Base-by-base conservation (phyloP, 2,888 invertebrate genomes). In the Ophion slaviceki region DNA sequence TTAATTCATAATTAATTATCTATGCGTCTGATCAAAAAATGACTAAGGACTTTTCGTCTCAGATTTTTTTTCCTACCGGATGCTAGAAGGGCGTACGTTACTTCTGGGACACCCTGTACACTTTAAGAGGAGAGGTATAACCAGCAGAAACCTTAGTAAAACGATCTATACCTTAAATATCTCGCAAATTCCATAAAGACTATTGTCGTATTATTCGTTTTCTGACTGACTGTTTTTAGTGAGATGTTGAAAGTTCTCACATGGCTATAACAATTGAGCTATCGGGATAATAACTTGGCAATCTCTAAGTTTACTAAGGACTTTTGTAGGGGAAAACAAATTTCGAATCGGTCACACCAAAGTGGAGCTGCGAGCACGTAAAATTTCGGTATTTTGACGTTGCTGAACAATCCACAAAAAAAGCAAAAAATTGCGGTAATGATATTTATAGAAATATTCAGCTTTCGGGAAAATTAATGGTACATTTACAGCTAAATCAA, bases 101-200 rank as follows among this genome's bases (percentile, higher is more conserved):
- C n/a, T n/a, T n/a, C n/a, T n/a, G n/a, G n/a, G n/a, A n/a, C n/a
- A n/a, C n/a, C n/a, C n/a, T n/a, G n/a, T n/a, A n/a, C n/a, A n/a
- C 53, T 76, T 76, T 76, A 36, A 28, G 36, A 66, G 66, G 66
- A 66, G 66, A 28, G 66, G 66, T 32, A 66, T 66, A 66, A 36
- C 66, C 66, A 66, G 64, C 64, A 64, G 64, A 24, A 64, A 20
- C 64, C 36, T 66, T 76, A 45, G 20, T 64, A 14, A 62, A 76
- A 64, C 47, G 47, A 59, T 64, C 20, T 53, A 59, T 28, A 32
- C 32, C 59, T 32, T 32, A 66, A 53, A 53, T 47, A 24, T 53
- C 59, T 64, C 66, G 17, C 66, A 28, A 66, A 57, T 59, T 24
- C 5, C n/a, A 24, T 28, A 28, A 28, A 28, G 10, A 53, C 14